phyloP scores from a whole-genome alignment of 2,113 vertebrate genomes.

The Cichladusa arquata region DNA sequence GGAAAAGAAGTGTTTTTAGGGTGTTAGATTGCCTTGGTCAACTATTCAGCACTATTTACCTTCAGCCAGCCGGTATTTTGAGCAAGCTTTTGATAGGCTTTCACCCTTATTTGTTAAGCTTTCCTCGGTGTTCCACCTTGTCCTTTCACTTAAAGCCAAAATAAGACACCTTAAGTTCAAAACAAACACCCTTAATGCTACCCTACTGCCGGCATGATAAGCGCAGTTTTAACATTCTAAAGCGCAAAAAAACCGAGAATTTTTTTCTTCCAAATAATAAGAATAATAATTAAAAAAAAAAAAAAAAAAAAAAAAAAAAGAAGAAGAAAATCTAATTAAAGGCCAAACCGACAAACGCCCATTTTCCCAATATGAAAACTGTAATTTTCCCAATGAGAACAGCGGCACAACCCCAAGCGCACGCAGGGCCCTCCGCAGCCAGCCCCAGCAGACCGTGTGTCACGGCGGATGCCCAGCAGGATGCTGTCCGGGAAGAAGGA shows the following conservation, averaged over 20 bases:
- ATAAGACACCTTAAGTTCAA: neutral
- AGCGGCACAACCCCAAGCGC: neutral
- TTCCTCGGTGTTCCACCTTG: neutral
- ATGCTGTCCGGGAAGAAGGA: accelerated
- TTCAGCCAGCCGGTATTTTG: neutral
- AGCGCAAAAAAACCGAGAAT: neutral
- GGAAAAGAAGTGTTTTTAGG: neutral
- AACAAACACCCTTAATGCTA: neutral
- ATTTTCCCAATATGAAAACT: no score
- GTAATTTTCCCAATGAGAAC: no score
- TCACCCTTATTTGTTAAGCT: neutral
- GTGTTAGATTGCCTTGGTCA: no score
- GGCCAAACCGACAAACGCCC: neutral
- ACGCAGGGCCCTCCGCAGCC: neutral
- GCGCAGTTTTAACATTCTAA: neutral
- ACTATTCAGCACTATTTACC: neutral
- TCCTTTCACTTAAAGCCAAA: neutral
- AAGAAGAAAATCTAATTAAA: neutral
- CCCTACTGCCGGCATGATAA: neutral
- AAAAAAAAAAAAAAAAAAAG: neutral
- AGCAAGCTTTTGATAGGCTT: neutral
- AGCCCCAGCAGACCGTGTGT: accelerated
- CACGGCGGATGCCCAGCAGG: accelerated
- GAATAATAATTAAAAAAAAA: no score
- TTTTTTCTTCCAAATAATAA: neutral